phyloP scores from a whole-genome alignment of 2,888 invertebrate species.

The Ceraclea dissimilis region DNA sequence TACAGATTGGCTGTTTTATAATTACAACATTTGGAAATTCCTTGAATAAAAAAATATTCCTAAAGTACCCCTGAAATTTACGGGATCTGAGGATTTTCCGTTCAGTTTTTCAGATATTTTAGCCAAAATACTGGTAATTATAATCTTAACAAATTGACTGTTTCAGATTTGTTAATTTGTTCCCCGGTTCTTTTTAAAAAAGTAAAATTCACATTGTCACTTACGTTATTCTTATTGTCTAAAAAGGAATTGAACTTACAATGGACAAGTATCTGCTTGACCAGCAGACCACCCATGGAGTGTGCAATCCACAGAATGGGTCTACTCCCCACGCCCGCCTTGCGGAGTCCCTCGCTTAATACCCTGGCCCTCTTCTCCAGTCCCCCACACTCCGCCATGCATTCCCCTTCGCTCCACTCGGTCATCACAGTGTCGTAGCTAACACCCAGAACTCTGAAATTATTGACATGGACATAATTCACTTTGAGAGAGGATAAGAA shows the following conservation, averaged over 20 bases:
- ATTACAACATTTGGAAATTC: no score
- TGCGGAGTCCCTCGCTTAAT: slow-evolving; percentile 57
- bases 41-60: no score
- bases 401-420: slow-evolving; percentile 69
- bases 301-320: slow-evolving; percentile 90
- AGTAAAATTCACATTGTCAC: no score
- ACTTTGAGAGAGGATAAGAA: background rate
- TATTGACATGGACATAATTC: background rate
- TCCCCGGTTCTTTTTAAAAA: no score
- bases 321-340: slow-evolving; percentile 70
- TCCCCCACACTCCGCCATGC: slow-evolving; percentile 45
- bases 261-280: slow-evolving; percentile 75
- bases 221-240: no score
- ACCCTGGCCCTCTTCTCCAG: slow-evolving; percentile 61
- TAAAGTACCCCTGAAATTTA: no score
- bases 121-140: no score
- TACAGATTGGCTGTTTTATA: no score
- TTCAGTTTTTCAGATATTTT: no score
- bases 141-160: no score
- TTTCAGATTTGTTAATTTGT: no score
- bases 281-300: slow-evolving; percentile 92
- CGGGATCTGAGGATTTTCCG: no score
- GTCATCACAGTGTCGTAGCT: slow-evolving; percentile 83
- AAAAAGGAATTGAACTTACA: slow-evolving; percentile 38
- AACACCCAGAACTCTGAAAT: slow-evolving; percentile 64